phyloP scores from a whole-genome alignment of 2,113 vertebrate species.

The Carlito syrichta region DNA sequence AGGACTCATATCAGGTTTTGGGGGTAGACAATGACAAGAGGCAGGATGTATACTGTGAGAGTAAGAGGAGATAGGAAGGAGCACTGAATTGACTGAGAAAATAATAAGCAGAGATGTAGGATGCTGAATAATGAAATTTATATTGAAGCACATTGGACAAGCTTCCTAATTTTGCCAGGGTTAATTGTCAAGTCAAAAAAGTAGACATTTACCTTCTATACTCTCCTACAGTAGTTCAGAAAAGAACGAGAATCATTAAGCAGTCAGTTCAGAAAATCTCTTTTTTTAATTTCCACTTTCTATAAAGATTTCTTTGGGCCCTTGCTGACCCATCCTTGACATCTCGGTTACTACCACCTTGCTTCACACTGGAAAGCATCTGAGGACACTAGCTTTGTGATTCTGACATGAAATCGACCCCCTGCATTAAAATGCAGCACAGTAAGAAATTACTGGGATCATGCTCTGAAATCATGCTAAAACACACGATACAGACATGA shows the following conservation, averaged over 20 bases:
- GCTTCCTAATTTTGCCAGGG: neutral
- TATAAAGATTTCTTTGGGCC: neutral
- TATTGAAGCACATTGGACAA: neutral
- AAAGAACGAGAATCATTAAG: neutral
- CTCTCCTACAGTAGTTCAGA: neutral
- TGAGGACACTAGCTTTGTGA: neutral
- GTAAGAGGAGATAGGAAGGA: neutral
- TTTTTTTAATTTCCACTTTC: neutral
- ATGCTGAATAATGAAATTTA: neutral
- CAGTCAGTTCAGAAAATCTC: neutral
- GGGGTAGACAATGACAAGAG: neutral
- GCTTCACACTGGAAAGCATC: neutral
- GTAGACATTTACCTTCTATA: neutral
- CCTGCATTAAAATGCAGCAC: neutral
- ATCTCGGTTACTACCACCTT: neutral
- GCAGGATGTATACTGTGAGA: neutral
- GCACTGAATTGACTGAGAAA: neutral
- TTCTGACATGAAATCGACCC: neutral
- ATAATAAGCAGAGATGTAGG: neutral
- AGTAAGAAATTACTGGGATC: neutral
- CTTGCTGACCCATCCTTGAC: neutral
- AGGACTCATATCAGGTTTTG: neutral
- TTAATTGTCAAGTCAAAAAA: neutral
- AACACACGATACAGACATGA: constrained; percentile 5
- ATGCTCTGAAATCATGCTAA: neutral